Percentiles rank a stretch among this genome's conserved stretches.
Evolutionary conservation across 1,140 invertebrate species (phyloP).

Genomic region (Luehdorfia chinensis): DNA sequence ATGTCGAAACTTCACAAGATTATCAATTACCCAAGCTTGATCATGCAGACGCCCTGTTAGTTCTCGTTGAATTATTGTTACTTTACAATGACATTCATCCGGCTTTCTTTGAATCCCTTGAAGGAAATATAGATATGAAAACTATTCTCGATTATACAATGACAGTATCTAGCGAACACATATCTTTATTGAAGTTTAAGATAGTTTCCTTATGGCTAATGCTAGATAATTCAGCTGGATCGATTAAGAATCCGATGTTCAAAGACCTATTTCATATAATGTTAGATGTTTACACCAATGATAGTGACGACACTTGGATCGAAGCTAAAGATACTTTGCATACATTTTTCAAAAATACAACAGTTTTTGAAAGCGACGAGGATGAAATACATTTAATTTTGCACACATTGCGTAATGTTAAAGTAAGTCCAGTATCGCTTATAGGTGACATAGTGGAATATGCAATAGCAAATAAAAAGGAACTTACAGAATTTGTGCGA

Average conservation of each 20-base stretch:
- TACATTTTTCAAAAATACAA: slow-evolving; percentile 78
- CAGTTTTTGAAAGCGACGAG: slow-evolving; percentile 79
- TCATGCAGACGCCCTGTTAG: slow-evolving; percentile 63
- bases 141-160: slow-evolving; percentile 66
- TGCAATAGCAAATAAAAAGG: slow-evolving; percentile 44
- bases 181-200: slow-evolving; percentile 80
- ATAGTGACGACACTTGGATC: slow-evolving; percentile 60
- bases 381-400: slow-evolving; percentile 83
- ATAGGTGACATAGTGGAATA: slow-evolving; percentile 62
- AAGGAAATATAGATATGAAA: slow-evolving; percentile 68
- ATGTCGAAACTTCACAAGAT: slow-evolving; percentile 32
- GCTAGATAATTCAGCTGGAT: slow-evolving; percentile 78
- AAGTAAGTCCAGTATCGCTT: slow-evolving; percentile 41
- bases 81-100: slow-evolving; percentile 77
- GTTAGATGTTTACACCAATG: slow-evolving; percentile 76
- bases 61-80: slow-evolving; percentile 77
- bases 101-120: slow-evolving; percentile 72
- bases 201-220: slow-evolving; percentile 80
- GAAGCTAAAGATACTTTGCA: slow-evolving; percentile 67
- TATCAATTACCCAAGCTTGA: slow-evolving; percentile 46
- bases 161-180: slow-evolving; percentile 38
- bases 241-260: slow-evolving; percentile 78
- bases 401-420: slow-evolving; percentile 66
- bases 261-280: slow-evolving; percentile 78
- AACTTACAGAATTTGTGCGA: slow-evolving; percentile 43